Evolutionary conservation across 2,113 vertebrate genomes (phyloP), one percentile per base, ranked within the genome.

Genomic region (Protobothrops flavoviridis): DNA sequence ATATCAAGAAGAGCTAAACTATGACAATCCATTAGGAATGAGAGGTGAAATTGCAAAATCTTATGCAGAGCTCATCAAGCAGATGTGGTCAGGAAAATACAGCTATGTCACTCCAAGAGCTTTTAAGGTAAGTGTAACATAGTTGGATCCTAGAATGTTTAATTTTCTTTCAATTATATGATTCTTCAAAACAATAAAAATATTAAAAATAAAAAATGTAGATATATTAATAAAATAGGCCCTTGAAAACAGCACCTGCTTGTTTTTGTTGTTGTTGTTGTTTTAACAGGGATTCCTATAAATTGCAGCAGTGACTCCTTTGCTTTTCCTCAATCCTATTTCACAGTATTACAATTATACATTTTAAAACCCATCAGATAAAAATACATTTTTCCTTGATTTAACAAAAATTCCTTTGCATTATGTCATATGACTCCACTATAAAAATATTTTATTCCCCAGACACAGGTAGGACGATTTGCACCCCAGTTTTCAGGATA

Each of bases 21-120:
- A 98, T 97, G 99, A 99, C 97, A 99, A 99, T 98, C 99, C 99
- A 23, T 97, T 99, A 96, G 99, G 99, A 95, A 99, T 99, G 99
- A 97, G 99, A 97, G 99, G 99, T 64, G 99, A 99, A 98, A 99
- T 99, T 92, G 99, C 99, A 95, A 98, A 98, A 96, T 98, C 98
- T 93, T 99, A 99, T 0, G 98, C 99, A 0, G 99, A 99, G 93
- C 97, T 99, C 52, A 99, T 98, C 96, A 99, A 99, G 96, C 99
- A 99, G 93, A 98, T 99, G 97, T 99, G 99, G 99, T 99, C 98
- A 69, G 99, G 98, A 94, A 99, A 99, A 97, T 99, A 98, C 97
- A 99, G 98, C 98, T 99, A 99, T 24, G 98, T 99, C 95, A 99
- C 99, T 6, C 99, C 99, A 55, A 98, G 99, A 97, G 99, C 99